Evolutionary conservation across 2,888 invertebrate species (phyloP).

Genomic region (Drosophila ustulata): DNA sequence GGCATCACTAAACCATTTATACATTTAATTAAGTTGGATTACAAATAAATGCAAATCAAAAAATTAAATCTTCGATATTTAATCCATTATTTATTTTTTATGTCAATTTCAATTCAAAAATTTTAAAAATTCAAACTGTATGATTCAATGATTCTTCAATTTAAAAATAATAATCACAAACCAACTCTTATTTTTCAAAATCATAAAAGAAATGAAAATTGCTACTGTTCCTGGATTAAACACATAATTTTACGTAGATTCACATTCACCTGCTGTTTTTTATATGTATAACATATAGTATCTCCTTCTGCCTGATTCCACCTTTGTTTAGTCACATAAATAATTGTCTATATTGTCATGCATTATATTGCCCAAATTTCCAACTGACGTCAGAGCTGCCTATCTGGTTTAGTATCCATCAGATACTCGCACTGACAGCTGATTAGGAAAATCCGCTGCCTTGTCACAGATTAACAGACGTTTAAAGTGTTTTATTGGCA

Average conservation of each 20-base stretch:
- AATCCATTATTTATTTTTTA: no score
- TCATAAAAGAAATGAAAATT: no score
- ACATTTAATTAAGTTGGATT: no score
- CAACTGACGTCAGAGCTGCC: slow-evolving; percentile 37
- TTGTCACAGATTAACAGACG: background rate
- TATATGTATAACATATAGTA: slow-evolving; percentile 4
- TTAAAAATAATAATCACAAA: no score
- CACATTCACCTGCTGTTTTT: background rate
- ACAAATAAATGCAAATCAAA: no score
- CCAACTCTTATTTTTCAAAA: no score
- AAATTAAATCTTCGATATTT: no score
- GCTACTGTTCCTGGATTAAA: background rate
- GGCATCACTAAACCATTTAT: no score
- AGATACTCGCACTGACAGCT: slow-evolving; percentile 4
- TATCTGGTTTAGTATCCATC: slow-evolving; percentile 10
- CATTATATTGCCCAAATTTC: slow-evolving; percentile 15
- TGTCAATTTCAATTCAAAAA: no score
- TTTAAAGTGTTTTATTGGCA: background rate
- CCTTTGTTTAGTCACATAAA: background rate
- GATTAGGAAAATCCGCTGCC: background rate
- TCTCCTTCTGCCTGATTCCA: background rate
- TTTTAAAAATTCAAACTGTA: no score
- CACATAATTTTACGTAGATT: slow-evolving; percentile 29
- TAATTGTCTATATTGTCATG: slow-evolving; percentile 21
- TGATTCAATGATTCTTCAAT: no score